A percentile compares a stretch with the other conserved stretches of the same genome.
Conservation (phyloP, 2,888 invertebrate species). For the Syrista parreyssii region DNA sequence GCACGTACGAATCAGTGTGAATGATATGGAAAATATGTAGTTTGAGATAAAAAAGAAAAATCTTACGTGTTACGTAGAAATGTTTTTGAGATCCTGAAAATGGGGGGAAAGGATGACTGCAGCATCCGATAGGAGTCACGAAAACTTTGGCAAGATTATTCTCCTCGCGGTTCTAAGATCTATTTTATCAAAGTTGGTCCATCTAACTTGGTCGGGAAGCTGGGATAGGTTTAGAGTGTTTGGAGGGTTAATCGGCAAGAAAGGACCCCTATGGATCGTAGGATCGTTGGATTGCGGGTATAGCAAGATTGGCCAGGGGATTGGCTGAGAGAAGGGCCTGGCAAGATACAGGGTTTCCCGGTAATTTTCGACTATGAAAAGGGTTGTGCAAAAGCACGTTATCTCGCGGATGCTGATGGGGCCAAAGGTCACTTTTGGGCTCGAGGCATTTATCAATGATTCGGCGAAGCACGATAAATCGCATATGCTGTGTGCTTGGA, state of each 20-base stretch:
- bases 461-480: no score
- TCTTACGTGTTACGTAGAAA: not conserved
- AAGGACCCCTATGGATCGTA: not conserved
- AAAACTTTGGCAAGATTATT: not conserved
- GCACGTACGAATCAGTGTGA: not conserved
- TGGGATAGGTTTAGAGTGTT: not conserved
- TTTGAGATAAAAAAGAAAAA: not conserved
- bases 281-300: not conserved
- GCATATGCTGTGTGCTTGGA: not conserved
- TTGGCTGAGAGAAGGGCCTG: not conserved
- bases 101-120: not conserved
- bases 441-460: not conserved
- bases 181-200: not conserved
- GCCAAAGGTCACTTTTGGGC: not conserved
- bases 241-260: not conserved
- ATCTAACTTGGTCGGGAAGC: not conserved
- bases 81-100: not conserved
- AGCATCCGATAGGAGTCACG: not conserved
- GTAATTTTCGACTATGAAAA: conserved; percentile 29
- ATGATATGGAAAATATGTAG: not conserved
- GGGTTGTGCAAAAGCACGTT: conserved; percentile 38
- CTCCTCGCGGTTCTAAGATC: not conserved
- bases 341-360: not conserved
- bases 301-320: not conserved
- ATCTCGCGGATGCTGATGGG: not conserved